These are phyloP conservation scores for Rugalucina vietnamica DNA, from an alignment of 2,888 invertebrate species.

Conservation along the genomic window DNA sequence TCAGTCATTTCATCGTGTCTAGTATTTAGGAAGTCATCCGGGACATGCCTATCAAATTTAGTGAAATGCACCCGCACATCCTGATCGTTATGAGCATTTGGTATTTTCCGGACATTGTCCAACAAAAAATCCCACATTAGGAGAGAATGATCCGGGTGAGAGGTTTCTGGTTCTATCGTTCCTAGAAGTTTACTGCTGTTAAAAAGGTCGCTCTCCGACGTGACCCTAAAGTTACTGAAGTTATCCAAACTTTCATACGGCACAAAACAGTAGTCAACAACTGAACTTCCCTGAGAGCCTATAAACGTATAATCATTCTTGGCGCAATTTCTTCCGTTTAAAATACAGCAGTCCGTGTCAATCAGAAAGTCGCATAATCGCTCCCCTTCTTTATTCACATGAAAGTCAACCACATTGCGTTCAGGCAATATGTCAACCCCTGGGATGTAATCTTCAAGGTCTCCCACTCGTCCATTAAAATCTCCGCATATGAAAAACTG, in stretches of 20 bases:
- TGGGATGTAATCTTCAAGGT: constrained; percentile 8
- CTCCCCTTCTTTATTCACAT: constrained; percentile 14
- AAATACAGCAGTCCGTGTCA: neutral
- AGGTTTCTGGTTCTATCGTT: neutral
- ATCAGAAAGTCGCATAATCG: constrained; percentile 17
- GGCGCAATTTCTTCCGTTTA: constrained; percentile 24
- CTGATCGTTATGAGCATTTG: neutral
- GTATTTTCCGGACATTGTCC: neutral
- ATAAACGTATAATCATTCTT: constrained; percentile 28
- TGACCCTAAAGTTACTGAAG: constrained; percentile 9
- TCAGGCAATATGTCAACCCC: neutral
- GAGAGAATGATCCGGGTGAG: neutral
- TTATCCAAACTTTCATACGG: neutral
- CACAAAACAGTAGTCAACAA: constrained; percentile 13
- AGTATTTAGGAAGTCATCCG: neutral
- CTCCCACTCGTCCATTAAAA: constrained; percentile 19
- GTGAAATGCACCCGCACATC: neutral
- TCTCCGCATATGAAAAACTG: constrained; percentile 13
- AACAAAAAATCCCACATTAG: neutral
- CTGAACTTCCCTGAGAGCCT: constrained; percentile 4
- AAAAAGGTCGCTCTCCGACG: neutral
- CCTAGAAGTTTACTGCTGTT: neutral
- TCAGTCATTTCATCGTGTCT: neutral
- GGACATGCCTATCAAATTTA: neutral
- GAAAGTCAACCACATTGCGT: constrained; percentile 6